phyloP scores from a whole-genome alignment of 53 echinoderm and acorn worm genomes.

The Astropecten irregularis region DNA sequence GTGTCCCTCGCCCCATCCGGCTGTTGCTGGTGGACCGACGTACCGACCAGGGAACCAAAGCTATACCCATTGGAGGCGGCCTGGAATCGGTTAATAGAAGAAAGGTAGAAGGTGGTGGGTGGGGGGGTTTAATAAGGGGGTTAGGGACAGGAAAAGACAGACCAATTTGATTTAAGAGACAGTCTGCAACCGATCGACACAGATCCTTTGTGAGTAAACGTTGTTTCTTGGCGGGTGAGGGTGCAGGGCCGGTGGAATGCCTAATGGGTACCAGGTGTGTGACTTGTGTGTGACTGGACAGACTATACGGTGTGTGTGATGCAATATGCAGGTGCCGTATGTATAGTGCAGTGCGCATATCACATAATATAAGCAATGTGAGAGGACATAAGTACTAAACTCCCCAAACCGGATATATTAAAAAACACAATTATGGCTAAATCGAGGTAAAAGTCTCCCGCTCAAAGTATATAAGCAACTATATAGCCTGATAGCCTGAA shows the following conservation, averaged over 20 bases:
- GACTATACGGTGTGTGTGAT: no score
- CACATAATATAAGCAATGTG: no score
- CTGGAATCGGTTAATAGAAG: conserved; percentile 37
- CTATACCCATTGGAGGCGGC: conserved; percentile 63
- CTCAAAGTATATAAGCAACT: no score
- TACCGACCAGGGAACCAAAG: conserved; percentile 56
- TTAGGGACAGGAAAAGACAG: conserved; percentile 17
- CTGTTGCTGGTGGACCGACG: conserved; percentile 33
- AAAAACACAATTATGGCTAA: no score
- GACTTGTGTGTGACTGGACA: no score
- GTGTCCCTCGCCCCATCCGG: conserved; percentile 75
- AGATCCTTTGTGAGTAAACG: conserved; percentile 43
- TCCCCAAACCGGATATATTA: no score
- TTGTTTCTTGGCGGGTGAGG: not conserved
- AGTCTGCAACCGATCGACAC: not conserved
- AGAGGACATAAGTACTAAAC: no score
- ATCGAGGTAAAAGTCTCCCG: no score
- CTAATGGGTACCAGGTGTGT: conserved; percentile 36
- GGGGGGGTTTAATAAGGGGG: not conserved
- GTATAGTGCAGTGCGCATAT: no score
- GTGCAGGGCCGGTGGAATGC: conserved; percentile 37
- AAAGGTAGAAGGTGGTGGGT: no score
- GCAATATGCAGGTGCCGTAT: no score
- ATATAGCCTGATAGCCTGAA: no score
- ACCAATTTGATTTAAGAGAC: conserved; percentile 43